Percentiles rank a stretch among this genome's conserved stretches.
Evolutionary conservation across 2,888 invertebrate species (phyloP).

Genomic region (Catocala nupta): DNA sequence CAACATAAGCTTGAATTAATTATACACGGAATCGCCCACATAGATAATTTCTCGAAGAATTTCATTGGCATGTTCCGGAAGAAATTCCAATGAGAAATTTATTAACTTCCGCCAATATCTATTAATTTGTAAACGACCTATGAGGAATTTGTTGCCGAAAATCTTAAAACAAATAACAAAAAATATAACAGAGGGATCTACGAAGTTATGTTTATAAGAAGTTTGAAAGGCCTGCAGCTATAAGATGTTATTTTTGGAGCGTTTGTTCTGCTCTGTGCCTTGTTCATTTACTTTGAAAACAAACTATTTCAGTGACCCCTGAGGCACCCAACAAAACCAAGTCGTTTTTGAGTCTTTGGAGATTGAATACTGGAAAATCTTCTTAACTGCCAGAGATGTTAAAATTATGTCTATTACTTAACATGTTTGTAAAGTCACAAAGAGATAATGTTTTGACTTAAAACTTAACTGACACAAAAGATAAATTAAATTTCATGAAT

Average conservation of each 20-base stretch:
- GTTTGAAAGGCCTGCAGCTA: constrained; percentile 8
- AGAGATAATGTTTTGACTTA: no score
- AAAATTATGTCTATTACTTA: no score
- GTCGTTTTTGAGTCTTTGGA: constrained; percentile 16
- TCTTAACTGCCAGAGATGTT: no score
- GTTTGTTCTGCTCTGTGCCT: constrained; percentile 10
- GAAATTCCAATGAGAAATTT: constrained; percentile 1
- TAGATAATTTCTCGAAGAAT: neutral
- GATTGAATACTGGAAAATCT: constrained; percentile 4
- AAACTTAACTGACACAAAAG: no score
- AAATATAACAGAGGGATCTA: neutral
- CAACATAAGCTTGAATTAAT: neutral
- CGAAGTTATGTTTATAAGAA: constrained; percentile 1
- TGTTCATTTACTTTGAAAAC: constrained; percentile 17
- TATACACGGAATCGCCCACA: neutral
- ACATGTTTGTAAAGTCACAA: no score
- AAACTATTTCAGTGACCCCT: constrained; percentile 20
- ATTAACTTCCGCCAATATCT: neutral
- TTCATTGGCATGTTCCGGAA: neutral
- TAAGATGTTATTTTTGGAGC: constrained; percentile 16
- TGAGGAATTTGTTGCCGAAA: neutral
- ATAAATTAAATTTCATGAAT: no score
- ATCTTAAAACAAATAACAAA: neutral
- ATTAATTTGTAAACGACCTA: neutral
- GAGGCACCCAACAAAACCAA: constrained; percentile 13